phyloP scores from a whole-genome alignment of 2,113 vertebrate genomes.

The Nannobrachium achirus region DNA sequence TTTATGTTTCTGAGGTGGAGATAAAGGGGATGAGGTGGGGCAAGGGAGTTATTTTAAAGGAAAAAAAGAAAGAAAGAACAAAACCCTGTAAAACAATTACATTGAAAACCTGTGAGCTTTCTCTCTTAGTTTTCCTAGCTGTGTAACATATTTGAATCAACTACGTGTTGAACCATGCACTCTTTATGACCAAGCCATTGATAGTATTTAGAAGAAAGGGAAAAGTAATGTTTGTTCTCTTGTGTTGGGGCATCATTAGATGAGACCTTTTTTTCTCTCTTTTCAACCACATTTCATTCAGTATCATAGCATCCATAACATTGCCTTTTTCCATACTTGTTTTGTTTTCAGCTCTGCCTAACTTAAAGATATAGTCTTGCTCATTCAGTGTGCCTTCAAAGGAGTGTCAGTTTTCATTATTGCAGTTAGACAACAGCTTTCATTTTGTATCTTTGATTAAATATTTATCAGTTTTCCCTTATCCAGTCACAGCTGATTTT shows the following conservation, averaged over 20 bases:
- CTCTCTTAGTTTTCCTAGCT: conserved; percentile 24
- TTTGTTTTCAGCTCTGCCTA: conserved; percentile 50
- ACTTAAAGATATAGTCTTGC: conserved; percentile 63
- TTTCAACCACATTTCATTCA: conserved; percentile 46
- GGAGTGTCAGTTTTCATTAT: conserved; percentile 78
- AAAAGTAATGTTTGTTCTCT: conserved; percentile 39
- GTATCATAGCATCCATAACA: conserved; percentile 24
- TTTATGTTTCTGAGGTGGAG: too few relatives aligned
- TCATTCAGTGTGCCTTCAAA: conserved; percentile 74
- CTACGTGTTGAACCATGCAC: conserved; percentile 54
- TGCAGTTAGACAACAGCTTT: conserved; percentile 81
- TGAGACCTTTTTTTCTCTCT: conserved; percentile 17
- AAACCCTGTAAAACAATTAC: conserved; percentile 26
- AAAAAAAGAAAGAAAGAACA: conserved; percentile 13
- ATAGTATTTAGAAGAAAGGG: conserved; percentile 8
- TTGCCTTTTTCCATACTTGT: background rate
- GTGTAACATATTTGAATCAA: conserved; percentile 72
- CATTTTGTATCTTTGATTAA: conserved; percentile 83
- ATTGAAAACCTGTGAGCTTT: conserved; percentile 52
- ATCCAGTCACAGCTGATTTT: conserved; percentile 90
- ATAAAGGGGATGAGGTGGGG: conserved; percentile 5
- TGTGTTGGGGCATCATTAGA: conserved; percentile 25
- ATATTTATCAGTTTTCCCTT: conserved; percentile 86
- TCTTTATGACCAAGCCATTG: conserved; percentile 22
- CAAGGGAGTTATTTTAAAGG: background rate